Evolutionary conservation across 2,888 invertebrate genomes (phyloP), one percentile per base, ranked within the genome.

Genomic region (Spisula solida): DNA sequence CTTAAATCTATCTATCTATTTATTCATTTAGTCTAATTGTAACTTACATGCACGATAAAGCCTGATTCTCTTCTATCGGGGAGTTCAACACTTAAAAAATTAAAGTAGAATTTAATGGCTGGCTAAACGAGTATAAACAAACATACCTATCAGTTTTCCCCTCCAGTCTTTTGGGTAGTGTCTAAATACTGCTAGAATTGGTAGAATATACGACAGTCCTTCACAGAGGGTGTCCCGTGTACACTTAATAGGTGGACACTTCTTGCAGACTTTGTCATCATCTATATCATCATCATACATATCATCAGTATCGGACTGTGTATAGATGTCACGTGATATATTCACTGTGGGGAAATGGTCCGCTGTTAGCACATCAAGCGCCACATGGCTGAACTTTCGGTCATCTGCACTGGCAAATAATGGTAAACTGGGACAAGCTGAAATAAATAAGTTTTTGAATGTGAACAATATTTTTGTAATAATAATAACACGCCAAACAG

Each of bases 321-420:
- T 91, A 51, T 75, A 89, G 16, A 91, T 51, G n/a, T 90, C 88
- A 81, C 90, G 90, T 81, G 81, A 83, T 47, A 88, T 81, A 29
- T 80, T 31, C 41, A 89, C 85, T 31, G 81, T 51, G 1, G 78
- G 55, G 12, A 78, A 78, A 25, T n/a, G 75, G 25, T 89, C 86
- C 12, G 80, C 41, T 41, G 84, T 84, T 31, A 55, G 48, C 4
- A n/a, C 14, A 20, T 81, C 85, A 18, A 90, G 60, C 16, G 82
- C 48, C 14, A 78, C 88, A 70, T 90, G 90, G 55, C 90, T 90
- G 82, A 90, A 90, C 25, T 81, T 78, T 16, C 78, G 75, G 31
- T 82, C 81, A n/a, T 80, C 80, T 20, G 80, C 60, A 25, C 47
- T 31, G 14, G 84, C 86, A 70, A 86, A 90, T 47, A 90, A 78